These are phyloP conservation scores for Jaculus jaculus DNA, from an alignment of 2,113 vertebrate species.

Conservation along the genomic window DNA sequence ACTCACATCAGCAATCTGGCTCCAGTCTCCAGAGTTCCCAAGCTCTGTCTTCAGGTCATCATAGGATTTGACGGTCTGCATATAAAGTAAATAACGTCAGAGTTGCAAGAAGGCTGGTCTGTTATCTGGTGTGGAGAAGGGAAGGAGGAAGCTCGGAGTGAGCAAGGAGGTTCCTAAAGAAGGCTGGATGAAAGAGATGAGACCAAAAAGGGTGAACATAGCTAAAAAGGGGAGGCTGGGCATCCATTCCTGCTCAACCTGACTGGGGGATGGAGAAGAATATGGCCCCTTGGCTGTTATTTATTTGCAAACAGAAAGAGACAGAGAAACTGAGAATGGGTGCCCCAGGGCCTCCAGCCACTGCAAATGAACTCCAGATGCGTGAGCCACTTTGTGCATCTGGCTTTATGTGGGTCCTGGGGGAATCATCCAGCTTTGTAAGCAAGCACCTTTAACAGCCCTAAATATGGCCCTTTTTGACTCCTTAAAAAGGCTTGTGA, in stretches of 20 bases:
- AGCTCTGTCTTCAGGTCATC: constrained; percentile 86
- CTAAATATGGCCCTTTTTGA: background rate
- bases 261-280: no score
- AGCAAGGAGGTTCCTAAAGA: background rate
- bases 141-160: no score
- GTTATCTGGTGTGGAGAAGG: background rate
- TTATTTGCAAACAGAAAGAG: no score
- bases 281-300: no score
- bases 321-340: no score
- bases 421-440: no score
- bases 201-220: background rate
- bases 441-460: no score
- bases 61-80: constrained; percentile 88
- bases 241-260: background rate
- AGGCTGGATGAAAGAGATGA: background rate
- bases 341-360: no score
- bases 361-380: no score
- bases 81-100: constrained; percentile 28
- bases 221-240: background rate
- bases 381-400: no score
- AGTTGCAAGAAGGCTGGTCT: background rate
- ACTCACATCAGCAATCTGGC: constrained; percentile 72
- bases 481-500: background rate
- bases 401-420: no score
- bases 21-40: constrained; percentile 78